Conservation (phyloP, 2,797 vertebrate species). For the Esox masquinongy region DNA sequence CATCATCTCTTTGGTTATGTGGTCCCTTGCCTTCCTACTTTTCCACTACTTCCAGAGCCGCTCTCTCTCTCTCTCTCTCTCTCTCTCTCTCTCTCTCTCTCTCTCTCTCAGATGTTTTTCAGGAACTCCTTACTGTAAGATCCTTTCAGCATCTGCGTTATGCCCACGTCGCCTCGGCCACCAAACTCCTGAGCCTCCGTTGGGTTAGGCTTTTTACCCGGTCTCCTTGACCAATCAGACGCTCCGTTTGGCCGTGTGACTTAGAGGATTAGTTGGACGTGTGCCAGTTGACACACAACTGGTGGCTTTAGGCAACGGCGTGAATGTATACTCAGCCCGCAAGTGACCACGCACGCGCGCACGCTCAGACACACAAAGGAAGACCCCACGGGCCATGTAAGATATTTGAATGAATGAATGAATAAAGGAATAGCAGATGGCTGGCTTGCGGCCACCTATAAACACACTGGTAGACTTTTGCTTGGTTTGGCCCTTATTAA, state of each 20-base stretch:
- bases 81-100: conserved; percentile 8
- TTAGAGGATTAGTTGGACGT: conserved; percentile 38
- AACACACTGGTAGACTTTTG: conserved; percentile 75
- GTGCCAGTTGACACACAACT: conserved; percentile 65
- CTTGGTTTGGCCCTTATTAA: conserved; percentile 77
- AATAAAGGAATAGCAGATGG: conserved; percentile 76
- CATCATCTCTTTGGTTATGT: conserved; percentile 63
- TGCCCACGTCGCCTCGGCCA: conserved; percentile 29
- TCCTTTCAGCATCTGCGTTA: conserved; percentile 38
- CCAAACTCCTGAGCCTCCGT: conserved; percentile 50
- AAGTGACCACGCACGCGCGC: conserved; percentile 41
- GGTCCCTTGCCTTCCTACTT: conserved; percentile 41
- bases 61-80: conserved; percentile 11
- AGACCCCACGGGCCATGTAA: conserved; percentile 26
- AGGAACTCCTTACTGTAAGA: conserved; percentile 37
- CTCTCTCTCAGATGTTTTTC: background rate
- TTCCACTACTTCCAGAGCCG: conserved; percentile 10
- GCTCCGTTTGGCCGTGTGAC: conserved; percentile 59
- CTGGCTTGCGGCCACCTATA: conserved; percentile 66
- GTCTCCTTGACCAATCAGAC: conserved; percentile 53
- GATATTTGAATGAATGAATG: conserved; percentile 69
- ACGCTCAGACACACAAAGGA: conserved; percentile 46
- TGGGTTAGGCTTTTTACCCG: conserved; percentile 66
- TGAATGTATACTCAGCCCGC: conserved; percentile 49
- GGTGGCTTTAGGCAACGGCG: conserved; percentile 67